A percentile compares a stretch with the other conserved stretches of the same genome.
phyloP scores from a whole-genome alignment of 2,797 vertebrate genomes.

The Lacerta viridis region DNA sequence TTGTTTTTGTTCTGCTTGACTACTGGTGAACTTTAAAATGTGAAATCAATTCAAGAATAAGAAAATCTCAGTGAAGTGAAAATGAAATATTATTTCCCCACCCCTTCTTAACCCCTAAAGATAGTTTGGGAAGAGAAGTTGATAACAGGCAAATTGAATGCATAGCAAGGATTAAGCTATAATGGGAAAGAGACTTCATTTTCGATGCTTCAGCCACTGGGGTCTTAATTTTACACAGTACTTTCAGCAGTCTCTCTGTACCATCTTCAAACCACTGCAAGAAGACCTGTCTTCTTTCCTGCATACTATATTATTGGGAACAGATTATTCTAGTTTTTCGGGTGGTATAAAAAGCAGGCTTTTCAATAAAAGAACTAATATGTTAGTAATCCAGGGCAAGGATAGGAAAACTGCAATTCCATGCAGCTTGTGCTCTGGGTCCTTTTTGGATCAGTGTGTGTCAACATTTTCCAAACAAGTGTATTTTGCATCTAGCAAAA shows the following conservation, averaged over 20 bases:
- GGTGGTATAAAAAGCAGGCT: neutral
- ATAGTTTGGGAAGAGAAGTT: conserved; percentile 45
- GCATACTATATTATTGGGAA: neutral
- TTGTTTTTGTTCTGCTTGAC: conserved; percentile 70
- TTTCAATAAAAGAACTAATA: conserved; percentile 3
- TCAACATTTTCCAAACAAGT: too few relatives aligned
- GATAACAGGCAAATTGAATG: conserved; percentile 27
- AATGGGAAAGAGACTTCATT: conserved; percentile 11
- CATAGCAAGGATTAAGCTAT: conserved; percentile 21
- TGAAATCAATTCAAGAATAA: conserved; percentile 67
- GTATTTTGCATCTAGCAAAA: too few relatives aligned
- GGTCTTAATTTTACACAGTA: conserved; percentile 3
- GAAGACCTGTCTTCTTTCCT: conserved; percentile 20
- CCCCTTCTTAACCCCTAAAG: neutral
- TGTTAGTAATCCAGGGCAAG: conserved; percentile 5
- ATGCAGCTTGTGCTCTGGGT: neutral
- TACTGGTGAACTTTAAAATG: conserved; percentile 71
- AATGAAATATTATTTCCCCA: conserved; percentile 56
- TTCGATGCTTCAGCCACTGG: conserved; percentile 11
- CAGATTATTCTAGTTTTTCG: conserved; percentile 5
- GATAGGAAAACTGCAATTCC: neutral
- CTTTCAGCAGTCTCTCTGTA: conserved; percentile 18
- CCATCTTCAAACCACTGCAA: neutral
- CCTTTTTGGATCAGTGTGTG: neutral
- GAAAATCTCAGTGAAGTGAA: conserved; percentile 61